These are phyloP conservation scores for Cynocephalus volans DNA, from an alignment of 2,113 vertebrate genomes.

Conservation along the genomic window DNA sequence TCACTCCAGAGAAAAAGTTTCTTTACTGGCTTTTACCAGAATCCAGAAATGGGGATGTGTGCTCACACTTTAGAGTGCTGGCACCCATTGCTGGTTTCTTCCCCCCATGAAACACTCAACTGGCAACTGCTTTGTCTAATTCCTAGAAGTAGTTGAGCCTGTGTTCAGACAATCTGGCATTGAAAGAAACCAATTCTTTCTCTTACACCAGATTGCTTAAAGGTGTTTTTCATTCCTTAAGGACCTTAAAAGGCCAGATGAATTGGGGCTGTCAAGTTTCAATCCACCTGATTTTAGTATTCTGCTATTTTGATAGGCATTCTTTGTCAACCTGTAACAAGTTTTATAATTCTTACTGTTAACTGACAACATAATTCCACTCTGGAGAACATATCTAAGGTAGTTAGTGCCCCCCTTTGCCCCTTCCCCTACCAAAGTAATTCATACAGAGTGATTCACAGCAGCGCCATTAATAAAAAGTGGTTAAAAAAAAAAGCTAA, in stretches of 20 bases:
- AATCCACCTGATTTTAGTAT: not conserved
- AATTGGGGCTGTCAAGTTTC: not conserved
- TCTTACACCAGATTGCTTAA: not conserved
- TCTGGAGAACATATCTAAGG: not conserved
- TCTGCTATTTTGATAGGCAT: not conserved
- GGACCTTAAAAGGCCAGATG: not conserved
- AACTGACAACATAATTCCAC: not conserved
- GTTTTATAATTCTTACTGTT: not conserved
- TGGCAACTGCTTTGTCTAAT: constrained; percentile 20
- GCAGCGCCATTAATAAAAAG: not conserved
- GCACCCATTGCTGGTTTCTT: not conserved
- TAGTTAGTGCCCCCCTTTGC: not conserved
- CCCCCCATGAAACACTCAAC: not conserved
- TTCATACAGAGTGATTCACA: not conserved
- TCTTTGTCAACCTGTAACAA: not conserved
- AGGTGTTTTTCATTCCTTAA: not conserved
- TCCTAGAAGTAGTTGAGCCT: constrained; percentile 62
- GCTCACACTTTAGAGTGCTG: not conserved
- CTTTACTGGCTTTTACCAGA: not conserved
- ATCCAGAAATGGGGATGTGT: not conserved
- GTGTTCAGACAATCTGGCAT: not conserved
- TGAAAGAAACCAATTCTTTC: constrained; percentile 9
- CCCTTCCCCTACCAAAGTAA: not conserved
- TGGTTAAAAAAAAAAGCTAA: not conserved
- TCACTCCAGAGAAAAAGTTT: not conserved